A percentile compares a stretch with the other conserved stretches of the same genome.
These are phyloP conservation scores for Apodemus sylvaticus DNA, from an alignment of 2,113 vertebrate species.

Conservation along the genomic window DNA sequence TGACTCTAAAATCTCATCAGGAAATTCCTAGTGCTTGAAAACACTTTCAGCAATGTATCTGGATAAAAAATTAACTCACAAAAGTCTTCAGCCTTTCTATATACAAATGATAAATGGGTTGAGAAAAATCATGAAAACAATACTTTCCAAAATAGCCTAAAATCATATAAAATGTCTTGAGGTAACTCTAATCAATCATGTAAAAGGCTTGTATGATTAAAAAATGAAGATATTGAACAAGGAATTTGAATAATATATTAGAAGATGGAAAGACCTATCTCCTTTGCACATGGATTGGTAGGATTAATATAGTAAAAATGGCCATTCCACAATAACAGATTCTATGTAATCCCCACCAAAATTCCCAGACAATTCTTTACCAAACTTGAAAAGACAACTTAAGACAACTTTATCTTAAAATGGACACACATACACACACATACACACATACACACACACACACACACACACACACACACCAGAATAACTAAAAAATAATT, in stretches of 20 bases:
- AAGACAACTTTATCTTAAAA: neutral
- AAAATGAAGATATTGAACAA: neutral
- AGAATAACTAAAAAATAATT: neutral
- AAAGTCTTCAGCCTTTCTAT: neutral
- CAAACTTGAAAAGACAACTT: no score
- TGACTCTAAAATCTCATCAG: neutral
- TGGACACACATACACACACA: no score
- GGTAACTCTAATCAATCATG: neutral
- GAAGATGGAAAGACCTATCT: neutral
- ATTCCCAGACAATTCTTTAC: neutral
- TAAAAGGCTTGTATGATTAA: neutral
- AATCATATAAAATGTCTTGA: neutral
- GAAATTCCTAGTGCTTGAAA: neutral
- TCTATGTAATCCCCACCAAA: neutral
- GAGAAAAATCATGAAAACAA: neutral
- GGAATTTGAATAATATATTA: neutral
- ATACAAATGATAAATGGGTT: neutral
- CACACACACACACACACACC: no score
- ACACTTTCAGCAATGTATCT: no score
- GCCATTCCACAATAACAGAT: neutral
- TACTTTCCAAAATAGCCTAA: neutral
- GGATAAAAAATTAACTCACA: neutral
- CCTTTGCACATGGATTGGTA: neutral
- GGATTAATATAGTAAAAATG: no score
- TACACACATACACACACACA: no score